Evolutionary conservation across 2,113 vertebrate genomes (phyloP).

Genomic region (Vimba vimba): DNA sequence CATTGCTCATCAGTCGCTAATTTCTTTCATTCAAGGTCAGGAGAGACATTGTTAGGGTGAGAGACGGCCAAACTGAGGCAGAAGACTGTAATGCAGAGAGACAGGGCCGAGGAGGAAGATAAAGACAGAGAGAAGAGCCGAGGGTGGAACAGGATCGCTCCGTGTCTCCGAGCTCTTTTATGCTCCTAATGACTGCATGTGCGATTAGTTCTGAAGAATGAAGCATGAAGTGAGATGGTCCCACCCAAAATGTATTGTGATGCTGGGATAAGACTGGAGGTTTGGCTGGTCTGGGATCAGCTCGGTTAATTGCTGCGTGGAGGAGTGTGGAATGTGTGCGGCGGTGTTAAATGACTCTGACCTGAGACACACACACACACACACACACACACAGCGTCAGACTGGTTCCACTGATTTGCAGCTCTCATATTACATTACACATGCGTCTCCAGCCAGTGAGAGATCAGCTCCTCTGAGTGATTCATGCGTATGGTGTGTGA

Average conservation of each 20-base stretch:
- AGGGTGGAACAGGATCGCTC: neutral
- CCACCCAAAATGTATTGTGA: neutral
- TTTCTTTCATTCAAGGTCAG: constrained; percentile 55
- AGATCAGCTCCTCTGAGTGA: constrained; percentile 16
- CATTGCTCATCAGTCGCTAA: constrained; percentile 48
- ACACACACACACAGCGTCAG: constrained; percentile 39
- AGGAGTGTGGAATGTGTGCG: constrained; percentile 44
- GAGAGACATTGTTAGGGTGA: constrained; percentile 37
- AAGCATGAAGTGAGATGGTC: constrained; percentile 41
- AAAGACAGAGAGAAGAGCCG: neutral
- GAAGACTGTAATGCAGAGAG: constrained; percentile 48
- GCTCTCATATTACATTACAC: constrained; percentile 10
- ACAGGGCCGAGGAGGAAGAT: constrained; percentile 26
- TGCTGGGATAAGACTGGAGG: neutral
- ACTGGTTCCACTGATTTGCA: constrained; percentile 13
- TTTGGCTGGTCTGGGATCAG: constrained; percentile 14
- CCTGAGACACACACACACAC: constrained; percentile 55
- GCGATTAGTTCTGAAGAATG: neutral
- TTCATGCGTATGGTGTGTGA: constrained; percentile 37
- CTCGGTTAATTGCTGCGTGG: neutral
- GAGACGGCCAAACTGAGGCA: neutral
- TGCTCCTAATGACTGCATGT: neutral
- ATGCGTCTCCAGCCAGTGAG: constrained; percentile 4
- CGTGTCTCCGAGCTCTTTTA: neutral
- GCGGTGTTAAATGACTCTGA: constrained; percentile 52